Conservation (phyloP, 2,888 invertebrate species). For the Lasioglossum lativentre region DNA sequence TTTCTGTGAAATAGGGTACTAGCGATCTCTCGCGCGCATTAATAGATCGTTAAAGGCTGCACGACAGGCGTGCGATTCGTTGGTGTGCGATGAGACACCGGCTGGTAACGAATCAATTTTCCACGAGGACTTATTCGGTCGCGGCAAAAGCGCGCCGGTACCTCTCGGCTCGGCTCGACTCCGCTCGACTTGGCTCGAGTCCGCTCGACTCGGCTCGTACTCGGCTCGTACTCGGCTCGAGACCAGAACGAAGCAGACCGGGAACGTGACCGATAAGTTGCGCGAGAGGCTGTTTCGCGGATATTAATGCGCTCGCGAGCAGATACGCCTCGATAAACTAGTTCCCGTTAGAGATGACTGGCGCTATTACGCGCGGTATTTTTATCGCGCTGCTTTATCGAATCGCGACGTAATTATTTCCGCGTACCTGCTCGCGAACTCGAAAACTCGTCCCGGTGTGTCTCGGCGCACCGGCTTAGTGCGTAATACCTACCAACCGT, state of each 20-base stretch:
- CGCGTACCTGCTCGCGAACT: slow-evolving; percentile 51
- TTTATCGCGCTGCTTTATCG: slow-evolving; percentile 67
- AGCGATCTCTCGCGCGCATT: slow-evolving; percentile 32
- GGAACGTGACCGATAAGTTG: slow-evolving; percentile 46
- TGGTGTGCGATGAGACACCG: slow-evolving; percentile 33
- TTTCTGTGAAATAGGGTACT: slow-evolving; percentile 50
- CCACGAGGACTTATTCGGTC: slow-evolving; percentile 24
- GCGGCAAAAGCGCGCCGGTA: neutral
- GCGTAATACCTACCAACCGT: neutral
- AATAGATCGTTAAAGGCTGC: slow-evolving; percentile 44
- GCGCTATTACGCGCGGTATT: slow-evolving; percentile 65
- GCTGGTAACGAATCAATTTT: slow-evolving; percentile 51
- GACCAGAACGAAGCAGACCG: neutral
- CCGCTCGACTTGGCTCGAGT: neutral
- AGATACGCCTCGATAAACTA: slow-evolving; percentile 62
- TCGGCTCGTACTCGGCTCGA: neutral
- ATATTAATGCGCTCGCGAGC: slow-evolving; percentile 58
- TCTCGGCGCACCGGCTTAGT: too few species aligned
- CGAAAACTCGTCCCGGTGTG: slow-evolving; percentile 29
- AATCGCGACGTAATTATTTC: slow-evolving; percentile 71
- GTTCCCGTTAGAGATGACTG: slow-evolving; percentile 73
- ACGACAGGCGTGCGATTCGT: slow-evolving; percentile 24
- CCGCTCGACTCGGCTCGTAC: too few species aligned
- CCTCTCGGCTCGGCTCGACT: neutral
- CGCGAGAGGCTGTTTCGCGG: slow-evolving; percentile 45